A percentile compares a stretch with the other conserved stretches of the same genome.
These are phyloP conservation scores for Lerema accius DNA, from an alignment of 1,140 invertebrate species.

Conservation along the genomic window DNA sequence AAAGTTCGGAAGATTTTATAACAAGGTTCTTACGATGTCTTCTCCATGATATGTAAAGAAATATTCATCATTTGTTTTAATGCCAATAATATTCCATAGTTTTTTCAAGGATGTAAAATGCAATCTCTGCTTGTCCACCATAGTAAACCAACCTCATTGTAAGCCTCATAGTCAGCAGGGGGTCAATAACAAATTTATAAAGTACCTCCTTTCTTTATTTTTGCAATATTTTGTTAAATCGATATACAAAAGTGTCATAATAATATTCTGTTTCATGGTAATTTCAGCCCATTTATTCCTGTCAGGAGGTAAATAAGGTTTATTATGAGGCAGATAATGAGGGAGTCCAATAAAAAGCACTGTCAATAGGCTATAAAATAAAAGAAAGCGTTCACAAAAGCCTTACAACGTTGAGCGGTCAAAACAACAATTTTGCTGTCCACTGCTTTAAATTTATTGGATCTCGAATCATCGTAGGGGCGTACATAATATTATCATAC, in stretches of 20 bases:
- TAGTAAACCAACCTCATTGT: too few relatives aligned
- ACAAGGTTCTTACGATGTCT: too few relatives aligned
- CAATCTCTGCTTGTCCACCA: too few relatives aligned
- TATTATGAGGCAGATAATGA: slow-evolving; percentile 41
- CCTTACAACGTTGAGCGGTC: slow-evolving; percentile 61
- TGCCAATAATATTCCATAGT: too few relatives aligned
- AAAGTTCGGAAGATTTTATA: too few relatives aligned
- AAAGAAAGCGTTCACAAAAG: slow-evolving; percentile 65
- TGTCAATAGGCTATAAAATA: slow-evolving; percentile 64
- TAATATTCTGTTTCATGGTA: slow-evolving; percentile 14
- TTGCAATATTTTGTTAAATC: slow-evolving; percentile 10
- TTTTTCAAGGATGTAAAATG: too few relatives aligned
- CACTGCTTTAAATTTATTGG: slow-evolving; percentile 78
- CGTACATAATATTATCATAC: slow-evolving; percentile 69
- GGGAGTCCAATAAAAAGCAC: slow-evolving; percentile 30
- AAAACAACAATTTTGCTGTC: slow-evolving; percentile 81
- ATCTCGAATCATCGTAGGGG: slow-evolving; percentile 73
- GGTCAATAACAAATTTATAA: too few relatives aligned
- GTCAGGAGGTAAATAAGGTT: slow-evolving; percentile 29
- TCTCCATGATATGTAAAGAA: too few relatives aligned
- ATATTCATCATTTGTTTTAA: too few relatives aligned
- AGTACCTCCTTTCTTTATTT: background rate
- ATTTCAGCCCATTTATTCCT: slow-evolving; percentile 24
- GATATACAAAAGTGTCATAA: slow-evolving; percentile 7
- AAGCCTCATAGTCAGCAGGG: too few relatives aligned